phyloP scores from a whole-genome alignment of 1,140 invertebrate species.

The Steinernema khuongi region DNA sequence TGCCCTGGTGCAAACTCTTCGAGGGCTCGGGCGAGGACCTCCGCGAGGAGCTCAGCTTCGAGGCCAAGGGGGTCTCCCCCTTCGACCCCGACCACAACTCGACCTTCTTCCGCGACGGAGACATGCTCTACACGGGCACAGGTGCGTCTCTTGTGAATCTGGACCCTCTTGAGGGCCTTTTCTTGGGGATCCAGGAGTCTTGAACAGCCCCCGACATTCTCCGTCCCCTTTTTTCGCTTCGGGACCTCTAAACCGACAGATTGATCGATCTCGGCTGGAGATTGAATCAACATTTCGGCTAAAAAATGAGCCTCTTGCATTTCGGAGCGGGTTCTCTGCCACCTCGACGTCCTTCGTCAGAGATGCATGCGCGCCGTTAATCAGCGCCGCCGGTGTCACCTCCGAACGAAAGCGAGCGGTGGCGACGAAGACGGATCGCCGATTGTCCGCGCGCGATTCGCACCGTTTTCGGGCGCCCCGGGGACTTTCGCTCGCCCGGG shows the following conservation, averaged over 20 bases:
- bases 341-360: too few species aligned
- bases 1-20: background rate
- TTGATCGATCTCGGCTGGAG: too few species aligned
- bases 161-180: background rate
- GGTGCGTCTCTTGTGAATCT: background rate
- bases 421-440: background rate
- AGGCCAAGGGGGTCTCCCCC: slow-evolving; percentile 13
- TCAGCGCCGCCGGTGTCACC: background rate
- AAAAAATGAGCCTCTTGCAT: too few species aligned
- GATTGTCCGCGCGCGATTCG: background rate
- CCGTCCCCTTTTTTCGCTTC: too few species aligned
- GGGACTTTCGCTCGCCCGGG: too few species aligned
- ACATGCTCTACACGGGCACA: background rate
- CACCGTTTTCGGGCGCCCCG: background rate
- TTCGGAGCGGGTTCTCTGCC: too few species aligned
- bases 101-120: background rate
- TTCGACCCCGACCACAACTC: slow-evolving; percentile 22
- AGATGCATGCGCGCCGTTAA: too few species aligned
- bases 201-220: too few species aligned
- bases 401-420: background rate
- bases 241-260: too few species aligned
- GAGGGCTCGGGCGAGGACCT: slow-evolving; percentile 19
- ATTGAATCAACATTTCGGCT: too few species aligned
- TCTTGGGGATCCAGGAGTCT: too few species aligned
- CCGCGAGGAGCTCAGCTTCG: background rate